phyloP scores from a whole-genome alignment of 2,797 vertebrate genomes.

The Tiaroga cobitis region DNA sequence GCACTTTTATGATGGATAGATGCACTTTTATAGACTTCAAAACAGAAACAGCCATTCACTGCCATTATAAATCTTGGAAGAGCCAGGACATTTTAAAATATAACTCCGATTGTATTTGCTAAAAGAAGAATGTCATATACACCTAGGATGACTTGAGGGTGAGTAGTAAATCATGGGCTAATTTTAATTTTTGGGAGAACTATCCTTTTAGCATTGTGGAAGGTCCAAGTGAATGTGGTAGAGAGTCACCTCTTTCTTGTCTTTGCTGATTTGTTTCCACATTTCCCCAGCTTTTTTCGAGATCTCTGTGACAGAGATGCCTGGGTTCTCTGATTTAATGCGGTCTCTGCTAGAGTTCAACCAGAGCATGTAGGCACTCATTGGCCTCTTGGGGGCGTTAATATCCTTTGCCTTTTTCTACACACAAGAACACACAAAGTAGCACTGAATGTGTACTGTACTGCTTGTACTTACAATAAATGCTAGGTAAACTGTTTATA shows the following conservation, averaged over 20 bases:
- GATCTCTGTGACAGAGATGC: slow-evolving; percentile 94
- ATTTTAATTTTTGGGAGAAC: too few species aligned
- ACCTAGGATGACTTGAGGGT: too few species aligned
- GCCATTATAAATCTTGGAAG: too few species aligned
- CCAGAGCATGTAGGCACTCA: slow-evolving; percentile 98
- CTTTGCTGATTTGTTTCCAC: slow-evolving; percentile 92
- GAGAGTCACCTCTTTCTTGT: slow-evolving; percentile 88
- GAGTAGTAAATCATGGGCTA: too few species aligned
- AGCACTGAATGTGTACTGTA: not conserved
- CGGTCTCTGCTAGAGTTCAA: slow-evolving; percentile 91
- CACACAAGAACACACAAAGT: slow-evolving; percentile 5
- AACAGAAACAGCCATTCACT: too few species aligned
- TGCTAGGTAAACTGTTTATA: not conserved
- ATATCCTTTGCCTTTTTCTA: slow-evolving; percentile 90
- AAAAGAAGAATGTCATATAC: too few species aligned
- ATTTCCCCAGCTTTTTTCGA: slow-evolving; percentile 97
- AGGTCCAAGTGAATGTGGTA: not conserved
- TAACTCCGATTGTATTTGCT: too few species aligned
- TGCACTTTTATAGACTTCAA: too few species aligned
- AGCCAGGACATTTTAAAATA: too few species aligned
- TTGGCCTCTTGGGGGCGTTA: slow-evolving; percentile 90
- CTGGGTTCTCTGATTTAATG: slow-evolving; percentile 92
- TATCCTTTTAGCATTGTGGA: not conserved
- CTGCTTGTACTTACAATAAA: not conserved
- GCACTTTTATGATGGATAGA: too few species aligned